These are phyloP conservation scores for Sylvicola cinctus DNA, from an alignment of 2,888 invertebrate genomes.

Conservation along the genomic window DNA sequence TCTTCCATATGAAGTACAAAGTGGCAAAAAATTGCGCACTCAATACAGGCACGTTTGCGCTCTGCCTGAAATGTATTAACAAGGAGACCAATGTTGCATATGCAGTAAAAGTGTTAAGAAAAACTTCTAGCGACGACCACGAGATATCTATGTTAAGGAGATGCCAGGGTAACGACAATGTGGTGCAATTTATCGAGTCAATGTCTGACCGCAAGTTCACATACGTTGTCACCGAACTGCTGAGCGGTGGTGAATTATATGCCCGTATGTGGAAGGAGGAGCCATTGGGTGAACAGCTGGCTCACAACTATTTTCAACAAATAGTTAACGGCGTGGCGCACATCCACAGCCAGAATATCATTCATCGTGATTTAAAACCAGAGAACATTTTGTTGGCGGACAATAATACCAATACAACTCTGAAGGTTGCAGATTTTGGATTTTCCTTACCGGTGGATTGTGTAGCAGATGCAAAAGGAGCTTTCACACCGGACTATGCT, in stretches of 20 bases:
- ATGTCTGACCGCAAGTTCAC: conserved; percentile 68
- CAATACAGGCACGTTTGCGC: no score
- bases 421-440: conserved; percentile 92
- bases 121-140: conserved; percentile 10
- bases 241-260: conserved; percentile 66
- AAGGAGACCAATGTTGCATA: conserved; percentile 50
- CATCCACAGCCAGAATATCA: conserved; percentile 67
- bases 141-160: conserved; percentile 61
- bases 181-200: conserved; percentile 68
- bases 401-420: conserved; percentile 24
- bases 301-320: conserved; percentile 60
- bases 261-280: no score
- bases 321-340: conserved; percentile 65
- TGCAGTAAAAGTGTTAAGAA: conserved; percentile 69
- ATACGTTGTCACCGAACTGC: conserved; percentile 75
- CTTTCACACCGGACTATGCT: conserved; percentile 67
- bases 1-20: no score
- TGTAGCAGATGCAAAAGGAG: conserved; percentile 22
- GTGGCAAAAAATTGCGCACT: no score
- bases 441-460: conserved; percentile 38
- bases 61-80: conserved; percentile 63
- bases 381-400: conserved; percentile 39
- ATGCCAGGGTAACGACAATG: conserved; percentile 77
- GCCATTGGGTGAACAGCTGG: conserved; percentile 60
- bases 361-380: conserved; percentile 87